Evolutionary conservation across 2,888 invertebrate species (phyloP).

Genomic region (Sarcophaga carnaria): DNA sequence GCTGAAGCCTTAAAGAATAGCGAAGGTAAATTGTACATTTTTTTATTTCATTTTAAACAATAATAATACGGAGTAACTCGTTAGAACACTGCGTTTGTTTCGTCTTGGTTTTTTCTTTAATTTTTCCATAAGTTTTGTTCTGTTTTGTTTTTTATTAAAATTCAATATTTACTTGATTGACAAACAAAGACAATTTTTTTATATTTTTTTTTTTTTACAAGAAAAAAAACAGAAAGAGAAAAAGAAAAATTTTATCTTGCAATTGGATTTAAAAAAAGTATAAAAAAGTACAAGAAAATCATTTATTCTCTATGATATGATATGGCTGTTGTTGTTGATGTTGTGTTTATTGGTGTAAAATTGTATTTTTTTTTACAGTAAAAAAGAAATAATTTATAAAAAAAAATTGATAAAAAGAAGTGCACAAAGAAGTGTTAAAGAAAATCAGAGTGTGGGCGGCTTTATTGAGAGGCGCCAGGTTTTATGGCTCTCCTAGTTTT

Average conservation of each 20-base stretch:
- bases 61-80: background rate
- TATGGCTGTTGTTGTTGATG: conserved; percentile 70
- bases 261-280: conserved; percentile 2
- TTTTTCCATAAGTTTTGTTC: conserved; percentile 13
- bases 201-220: conserved; percentile 61
- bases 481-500: conserved; percentile 27
- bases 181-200: conserved; percentile 66
- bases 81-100: conserved; percentile 6
- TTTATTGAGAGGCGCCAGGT: conserved; percentile 60
- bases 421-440: background rate
- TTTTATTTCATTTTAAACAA: conserved; percentile 1
- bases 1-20: conserved; percentile 83
- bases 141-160: conserved; percentile 33
- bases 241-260: background rate
- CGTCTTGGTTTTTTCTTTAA: conserved; percentile 1
- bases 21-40: conserved; percentile 69
- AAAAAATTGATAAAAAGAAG: conserved; percentile 10
- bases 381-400: conserved; percentile 14
- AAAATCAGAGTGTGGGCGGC: conserved; percentile 54
- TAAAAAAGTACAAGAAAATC: background rate
- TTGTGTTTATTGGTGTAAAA: conserved; percentile 68
- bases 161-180: conserved; percentile 65
- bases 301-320: conserved; percentile 31
- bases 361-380: conserved; percentile 31
- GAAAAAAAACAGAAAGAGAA: conserved; percentile 12